These are phyloP conservation scores for Alfaro cultratus DNA, from an alignment of 2,797 vertebrate species.

Conservation along the genomic window DNA sequence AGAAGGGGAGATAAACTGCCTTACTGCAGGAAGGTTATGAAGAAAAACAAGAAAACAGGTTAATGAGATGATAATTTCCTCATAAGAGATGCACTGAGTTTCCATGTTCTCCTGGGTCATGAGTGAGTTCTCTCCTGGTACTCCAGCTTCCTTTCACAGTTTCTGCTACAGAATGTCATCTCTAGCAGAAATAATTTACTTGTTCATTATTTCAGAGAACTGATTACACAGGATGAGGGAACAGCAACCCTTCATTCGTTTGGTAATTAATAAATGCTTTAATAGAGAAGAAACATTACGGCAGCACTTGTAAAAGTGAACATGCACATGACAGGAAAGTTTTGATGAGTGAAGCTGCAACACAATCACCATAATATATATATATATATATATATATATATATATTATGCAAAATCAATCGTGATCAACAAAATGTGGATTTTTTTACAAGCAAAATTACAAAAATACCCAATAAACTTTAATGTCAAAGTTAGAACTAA, in stretches of 20 bases:
- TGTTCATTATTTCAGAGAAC: slow-evolving; percentile 5
- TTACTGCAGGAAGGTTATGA: background rate
- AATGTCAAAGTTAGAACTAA: no score
- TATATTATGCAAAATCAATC: no score
- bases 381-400: no score
- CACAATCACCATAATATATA: no score
- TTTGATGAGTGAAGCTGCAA: background rate
- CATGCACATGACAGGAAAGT: background rate
- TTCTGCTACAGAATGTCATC: no score
- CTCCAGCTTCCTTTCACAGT: background rate
- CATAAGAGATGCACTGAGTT: background rate
- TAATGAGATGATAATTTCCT: background rate
- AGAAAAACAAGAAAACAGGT: background rate
- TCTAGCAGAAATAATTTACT: slow-evolving; percentile 17
- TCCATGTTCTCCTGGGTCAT: background rate
- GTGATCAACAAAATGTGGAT: no score
- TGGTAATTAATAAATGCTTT: slow-evolving; percentile 7
- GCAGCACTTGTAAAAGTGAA: slow-evolving; percentile 6
- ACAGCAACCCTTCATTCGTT: slow-evolving; percentile 7
- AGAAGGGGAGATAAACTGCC: background rate
- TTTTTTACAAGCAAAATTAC: no score
- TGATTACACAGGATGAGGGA: slow-evolving; percentile 1
- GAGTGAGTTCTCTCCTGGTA: background rate
- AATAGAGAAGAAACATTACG: slow-evolving; percentile 2
- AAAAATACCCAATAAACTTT: no score